phyloP scores from a whole-genome alignment of 2,797 vertebrate genomes.

The Enteromius anoplus region DNA sequence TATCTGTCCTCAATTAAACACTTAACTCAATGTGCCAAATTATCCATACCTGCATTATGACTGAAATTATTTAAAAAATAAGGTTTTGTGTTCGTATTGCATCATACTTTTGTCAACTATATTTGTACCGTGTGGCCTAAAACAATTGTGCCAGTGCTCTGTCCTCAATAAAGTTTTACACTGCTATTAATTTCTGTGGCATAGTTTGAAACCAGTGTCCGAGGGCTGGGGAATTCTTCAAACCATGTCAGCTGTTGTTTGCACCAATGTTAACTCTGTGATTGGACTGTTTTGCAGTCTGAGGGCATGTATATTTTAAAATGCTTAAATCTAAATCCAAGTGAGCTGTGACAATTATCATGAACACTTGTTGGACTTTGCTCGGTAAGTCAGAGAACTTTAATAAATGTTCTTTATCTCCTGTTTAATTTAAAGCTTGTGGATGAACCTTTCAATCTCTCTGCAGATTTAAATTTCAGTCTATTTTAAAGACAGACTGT shows the following conservation, averaged over 20 bases:
- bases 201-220: constrained; percentile 52
- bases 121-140: constrained; percentile 43
- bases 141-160: constrained; percentile 51
- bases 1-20: constrained; percentile 29
- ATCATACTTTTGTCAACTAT: constrained; percentile 43
- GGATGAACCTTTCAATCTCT: constrained; percentile 1
- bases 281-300: constrained; percentile 4
- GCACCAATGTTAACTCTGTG: constrained; percentile 10
- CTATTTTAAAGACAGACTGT: neutral
- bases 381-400: neutral
- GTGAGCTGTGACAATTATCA: neutral
- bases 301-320: neutral
- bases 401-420: neutral
- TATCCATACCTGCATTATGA: constrained; percentile 22
- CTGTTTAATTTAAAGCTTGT: constrained; percentile 17
- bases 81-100: constrained; percentile 8
- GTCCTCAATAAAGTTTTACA: constrained; percentile 61
- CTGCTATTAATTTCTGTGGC: constrained; percentile 58
- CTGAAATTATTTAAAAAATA: constrained; percentile 23
- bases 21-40: constrained; percentile 29
- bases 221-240: constrained; percentile 42
- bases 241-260: constrained; percentile 55
- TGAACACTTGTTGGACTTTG: neutral
- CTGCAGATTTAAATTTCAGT: neutral
- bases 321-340: neutral